Conservation (phyloP, 2,888 invertebrate species). For the Limnephilus lunatus region DNA sequence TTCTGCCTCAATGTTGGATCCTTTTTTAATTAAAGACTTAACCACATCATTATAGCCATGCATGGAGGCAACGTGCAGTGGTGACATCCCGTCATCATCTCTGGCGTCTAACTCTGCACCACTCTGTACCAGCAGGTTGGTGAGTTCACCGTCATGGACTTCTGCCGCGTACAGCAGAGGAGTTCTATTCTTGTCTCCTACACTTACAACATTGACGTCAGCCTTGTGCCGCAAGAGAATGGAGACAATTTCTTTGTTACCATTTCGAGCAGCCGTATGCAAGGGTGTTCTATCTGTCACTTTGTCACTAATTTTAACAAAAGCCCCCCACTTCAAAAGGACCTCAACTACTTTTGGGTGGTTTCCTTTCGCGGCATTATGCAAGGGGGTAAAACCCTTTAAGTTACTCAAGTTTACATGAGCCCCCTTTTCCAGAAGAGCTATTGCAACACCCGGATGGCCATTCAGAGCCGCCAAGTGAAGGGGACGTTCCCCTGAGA, state of each 20-base stretch:
- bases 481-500: background rate
- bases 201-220: background rate
- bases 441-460: background rate
- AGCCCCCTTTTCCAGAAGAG: background rate
- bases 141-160: background rate
- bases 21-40: background rate
- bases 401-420: background rate
- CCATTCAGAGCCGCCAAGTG: constrained; percentile 20
- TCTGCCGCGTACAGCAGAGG: background rate
- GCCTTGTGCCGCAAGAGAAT: background rate
- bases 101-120: background rate
- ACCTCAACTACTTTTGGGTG: background rate
- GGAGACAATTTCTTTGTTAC: background rate
- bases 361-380: background rate
- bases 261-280: background rate
- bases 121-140: background rate
- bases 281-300: background rate
- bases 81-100: background rate
- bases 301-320: background rate
- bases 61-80: background rate
- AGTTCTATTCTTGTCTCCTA: background rate
- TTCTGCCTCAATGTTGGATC: background rate
- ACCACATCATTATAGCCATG: background rate
- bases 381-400: background rate
- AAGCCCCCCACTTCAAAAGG: background rate